These are phyloP conservation scores for Conchocele bisecta DNA, from an alignment of 2,888 invertebrate genomes.

Conservation along the genomic window DNA sequence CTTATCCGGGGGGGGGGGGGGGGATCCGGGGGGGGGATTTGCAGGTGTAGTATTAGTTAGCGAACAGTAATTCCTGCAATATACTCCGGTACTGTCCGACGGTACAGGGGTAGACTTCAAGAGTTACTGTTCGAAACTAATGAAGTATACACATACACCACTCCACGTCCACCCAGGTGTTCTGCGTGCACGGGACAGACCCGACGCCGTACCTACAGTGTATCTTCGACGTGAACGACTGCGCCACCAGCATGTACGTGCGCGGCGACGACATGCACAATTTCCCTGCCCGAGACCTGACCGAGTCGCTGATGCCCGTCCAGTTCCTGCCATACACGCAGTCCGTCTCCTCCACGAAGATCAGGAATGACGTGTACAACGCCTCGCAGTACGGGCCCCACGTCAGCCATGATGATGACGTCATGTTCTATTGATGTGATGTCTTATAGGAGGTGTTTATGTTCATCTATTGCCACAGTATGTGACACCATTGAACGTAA, in stretches of 20 bases:
- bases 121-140: no score
- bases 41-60: no score
- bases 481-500: no score
- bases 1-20: no score
- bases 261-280: constrained; percentile 79
- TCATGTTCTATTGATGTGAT: constrained; percentile 71
- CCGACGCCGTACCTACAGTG: constrained; percentile 72
- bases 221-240: constrained; percentile 65
- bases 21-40: no score
- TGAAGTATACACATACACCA: no score
- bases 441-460: no score
- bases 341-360: constrained; percentile 67
- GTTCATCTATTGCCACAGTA: no score
- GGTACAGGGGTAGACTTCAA: no score
- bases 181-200: constrained; percentile 75
- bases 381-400: constrained; percentile 63
- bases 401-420: constrained; percentile 55
- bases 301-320: constrained; percentile 74
- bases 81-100: no score
- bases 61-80: no score
- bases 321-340: constrained; percentile 76
- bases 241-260: constrained; percentile 70
- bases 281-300: constrained; percentile 74
- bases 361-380: constrained; percentile 58
- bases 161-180: no score